Evolutionary conservation across 2,113 vertebrate species (phyloP).

Genomic region (Eulacestoma nigropectus): DNA sequence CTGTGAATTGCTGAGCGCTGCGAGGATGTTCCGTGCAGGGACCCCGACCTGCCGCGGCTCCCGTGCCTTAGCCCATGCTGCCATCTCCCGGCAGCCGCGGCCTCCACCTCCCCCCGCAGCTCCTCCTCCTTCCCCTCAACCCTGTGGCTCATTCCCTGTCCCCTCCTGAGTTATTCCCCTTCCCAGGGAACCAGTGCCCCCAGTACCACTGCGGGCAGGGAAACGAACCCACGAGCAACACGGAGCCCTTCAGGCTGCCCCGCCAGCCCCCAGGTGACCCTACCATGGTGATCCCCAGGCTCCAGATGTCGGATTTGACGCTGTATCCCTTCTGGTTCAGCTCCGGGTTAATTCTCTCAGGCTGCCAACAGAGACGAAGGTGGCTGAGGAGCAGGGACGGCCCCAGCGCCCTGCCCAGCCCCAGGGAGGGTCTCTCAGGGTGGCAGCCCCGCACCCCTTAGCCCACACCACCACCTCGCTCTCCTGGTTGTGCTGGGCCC

Average conservation of each 20-base stretch:
- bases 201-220: neutral
- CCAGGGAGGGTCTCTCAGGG: neutral
- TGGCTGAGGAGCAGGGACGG: neutral
- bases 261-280: neutral
- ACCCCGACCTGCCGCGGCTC: neutral
- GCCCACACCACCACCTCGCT: neutral
- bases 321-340: slow-evolving; percentile 97
- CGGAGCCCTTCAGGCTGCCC: neutral
- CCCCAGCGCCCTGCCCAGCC: rapidly evolving
- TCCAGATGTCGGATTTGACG: slow-evolving; percentile 97
- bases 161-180: neutral
- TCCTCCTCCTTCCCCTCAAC: neutral
- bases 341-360: slow-evolving; percentile 96
- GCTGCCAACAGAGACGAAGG: slow-evolving; percentile 70
- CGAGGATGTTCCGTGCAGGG: neutral
- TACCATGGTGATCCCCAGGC: slow-evolving; percentile 97
- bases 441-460: neutral
- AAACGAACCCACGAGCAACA: rapidly evolving
- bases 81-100: slow-evolving; percentile 44
- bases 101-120: neutral
- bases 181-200: neutral
- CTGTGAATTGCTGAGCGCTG: neutral
- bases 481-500: neutral
- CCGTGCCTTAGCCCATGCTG: slow-evolving; percentile 32
- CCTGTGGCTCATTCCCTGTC: rapidly evolving